Percentiles rank a stretch among this genome's conserved stretches.
These are phyloP conservation scores for Hemicordylus capensis DNA, from an alignment of 2,113 vertebrate genomes.

Conservation along the genomic window DNA sequence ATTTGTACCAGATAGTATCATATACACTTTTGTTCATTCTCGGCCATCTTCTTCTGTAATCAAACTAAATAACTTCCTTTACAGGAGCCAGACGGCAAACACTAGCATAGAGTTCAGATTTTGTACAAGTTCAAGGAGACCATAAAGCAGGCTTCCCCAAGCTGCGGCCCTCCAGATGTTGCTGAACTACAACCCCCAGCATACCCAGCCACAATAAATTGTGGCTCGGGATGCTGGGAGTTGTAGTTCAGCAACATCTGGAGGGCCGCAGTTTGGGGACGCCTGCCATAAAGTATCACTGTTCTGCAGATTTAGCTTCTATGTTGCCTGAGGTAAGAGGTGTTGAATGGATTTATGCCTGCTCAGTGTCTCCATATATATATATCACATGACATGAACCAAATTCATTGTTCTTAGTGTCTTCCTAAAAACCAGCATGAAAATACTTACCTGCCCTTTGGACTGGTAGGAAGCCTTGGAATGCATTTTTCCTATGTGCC, in stretches of 20 bases:
- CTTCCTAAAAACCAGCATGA: neutral
- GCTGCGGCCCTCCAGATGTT: no score
- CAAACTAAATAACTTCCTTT: neutral
- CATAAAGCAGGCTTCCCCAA: no score
- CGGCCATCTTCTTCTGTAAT: neutral
- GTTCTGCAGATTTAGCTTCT: neutral
- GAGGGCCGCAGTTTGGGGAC: no score
- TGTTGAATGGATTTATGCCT: neutral
- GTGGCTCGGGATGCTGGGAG: no score
- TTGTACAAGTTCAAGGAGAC: neutral
- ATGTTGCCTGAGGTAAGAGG: neutral
- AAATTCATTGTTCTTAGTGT: neutral
- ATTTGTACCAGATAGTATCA: neutral
- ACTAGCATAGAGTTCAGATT: no score
- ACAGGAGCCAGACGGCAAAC: neutral
- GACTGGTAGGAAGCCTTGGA: neutral
- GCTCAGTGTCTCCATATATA: neutral
- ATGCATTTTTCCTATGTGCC: slow-evolving; percentile 18
- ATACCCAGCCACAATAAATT: no score
- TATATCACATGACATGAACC: neutral
- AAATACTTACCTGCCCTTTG: neutral
- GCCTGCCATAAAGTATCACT: neutral
- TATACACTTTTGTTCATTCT: neutral
- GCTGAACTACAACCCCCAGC: no score
- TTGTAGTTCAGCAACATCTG: no score